These are phyloP conservation scores for Hoplodrina ambigua DNA, from an alignment of 2,888 invertebrate species.

Conservation along the genomic window DNA sequence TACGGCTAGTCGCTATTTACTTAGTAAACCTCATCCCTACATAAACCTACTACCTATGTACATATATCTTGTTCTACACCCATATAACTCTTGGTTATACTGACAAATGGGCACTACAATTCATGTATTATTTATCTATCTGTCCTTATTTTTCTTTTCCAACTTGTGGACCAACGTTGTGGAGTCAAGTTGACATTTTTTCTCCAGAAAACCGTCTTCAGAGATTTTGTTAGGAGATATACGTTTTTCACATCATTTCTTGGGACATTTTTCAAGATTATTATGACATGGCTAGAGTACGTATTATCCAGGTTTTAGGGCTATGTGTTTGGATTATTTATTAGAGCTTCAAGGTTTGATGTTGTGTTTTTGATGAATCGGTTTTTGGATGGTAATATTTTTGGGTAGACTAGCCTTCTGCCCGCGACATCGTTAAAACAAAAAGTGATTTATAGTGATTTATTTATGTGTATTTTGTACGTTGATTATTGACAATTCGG, in stretches of 20 bases:
- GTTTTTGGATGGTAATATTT: background rate
- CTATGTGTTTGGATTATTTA: slow-evolving; percentile 40
- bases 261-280: slow-evolving; percentile 66
- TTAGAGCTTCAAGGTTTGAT: slow-evolving; percentile 19
- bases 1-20: slow-evolving; percentile 13
- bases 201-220: slow-evolving; percentile 31
- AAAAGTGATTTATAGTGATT: background rate
- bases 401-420: too few relatives aligned
- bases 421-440: background rate
- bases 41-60: slow-evolving; percentile 7
- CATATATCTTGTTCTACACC: slow-evolving; percentile 26
- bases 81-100: slow-evolving; percentile 51
- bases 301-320: slow-evolving; percentile 39
- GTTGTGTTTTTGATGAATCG: slow-evolving; percentile 17
- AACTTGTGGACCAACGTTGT: slow-evolving; percentile 45
- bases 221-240: slow-evolving; percentile 52
- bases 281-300: slow-evolving; percentile 50
- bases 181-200: slow-evolving; percentile 51
- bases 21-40: slow-evolving; percentile 20
- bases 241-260: slow-evolving; percentile 43
- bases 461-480: too few relatives aligned
- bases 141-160: slow-evolving; percentile 73
- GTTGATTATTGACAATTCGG: too few relatives aligned
- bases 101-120: slow-evolving; percentile 65
- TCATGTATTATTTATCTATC: slow-evolving; percentile 76